Evolutionary conservation across 2,797 vertebrate species (phyloP), one percentile per base, ranked within the genome.

Genomic region (Manis javanica): DNA sequence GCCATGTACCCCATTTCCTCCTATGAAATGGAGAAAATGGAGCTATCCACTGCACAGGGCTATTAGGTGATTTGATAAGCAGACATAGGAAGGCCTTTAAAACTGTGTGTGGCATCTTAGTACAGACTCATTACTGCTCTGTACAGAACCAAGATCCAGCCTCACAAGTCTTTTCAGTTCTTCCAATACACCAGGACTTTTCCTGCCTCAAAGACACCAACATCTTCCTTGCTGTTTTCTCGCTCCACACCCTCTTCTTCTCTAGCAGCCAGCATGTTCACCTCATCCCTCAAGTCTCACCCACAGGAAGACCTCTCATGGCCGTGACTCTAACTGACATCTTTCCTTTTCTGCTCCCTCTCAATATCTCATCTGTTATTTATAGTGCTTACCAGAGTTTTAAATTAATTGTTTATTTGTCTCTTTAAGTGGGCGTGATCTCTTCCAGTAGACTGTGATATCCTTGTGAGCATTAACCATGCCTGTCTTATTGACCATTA

Each of bases 181-280:
- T 86, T 78, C 49, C 2, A 63, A 5, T 24, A 74, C 0, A n/a
- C 11, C 13, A 55, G n/a, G 5, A 18, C 5, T 82, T 72, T 23
- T 78, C 53, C 42, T 49, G 4, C 3, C 39, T 74, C 53, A n/a
- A 46, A 19, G 24, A 75, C 1, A 24, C 12, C 10, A 5, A 34
- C 5, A 6, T 55, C 24, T 84, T 42, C 37, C 15, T 64, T 83
- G 16, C 4, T 77, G 0, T 83, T 71, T 12, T 74, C 29, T 71
- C 5, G 1, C 24, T 19, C 37, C 15, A 6, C 10, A 7, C 4
- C 5, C 3, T 7, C 13, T 2, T 24, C 4, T 1, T 19, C 21
- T 31, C 6, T 7, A 79, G 15, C 7, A 72, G 7, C 26, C 59
- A 49, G 29, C 34, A 24, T 29, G 6, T 39, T 64, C 49, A 84